Percentiles rank a stretch among this genome's conserved stretches.
Conservation (phyloP, 2,113 vertebrate species). For the Oncorhynchus tshawytscha region DNA sequence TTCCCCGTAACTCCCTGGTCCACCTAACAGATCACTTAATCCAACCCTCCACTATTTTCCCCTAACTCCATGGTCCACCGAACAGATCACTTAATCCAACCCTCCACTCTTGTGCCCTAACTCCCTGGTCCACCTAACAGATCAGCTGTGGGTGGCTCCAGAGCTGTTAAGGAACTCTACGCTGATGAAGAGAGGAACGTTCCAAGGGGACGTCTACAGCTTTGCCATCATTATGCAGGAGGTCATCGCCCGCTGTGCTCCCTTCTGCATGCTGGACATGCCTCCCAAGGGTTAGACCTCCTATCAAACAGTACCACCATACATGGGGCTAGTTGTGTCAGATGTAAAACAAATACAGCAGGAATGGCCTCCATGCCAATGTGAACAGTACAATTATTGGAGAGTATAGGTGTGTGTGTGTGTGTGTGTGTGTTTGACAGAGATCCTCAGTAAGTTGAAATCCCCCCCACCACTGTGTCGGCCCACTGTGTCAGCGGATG, state of each 20-base stretch:
- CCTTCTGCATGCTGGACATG: constrained; percentile 88
- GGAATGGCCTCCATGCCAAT: no score
- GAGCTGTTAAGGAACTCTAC: constrained; percentile 77
- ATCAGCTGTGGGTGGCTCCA: constrained; percentile 87
- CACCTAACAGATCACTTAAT: background rate
- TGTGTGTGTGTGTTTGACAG: constrained; percentile 60
- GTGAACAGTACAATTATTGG: no score
- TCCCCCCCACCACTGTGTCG: constrained; percentile 84
- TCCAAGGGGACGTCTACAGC: constrained; percentile 81
- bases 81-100: background rate
- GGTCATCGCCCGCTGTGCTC: constrained; percentile 80
- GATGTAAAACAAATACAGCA: no score
- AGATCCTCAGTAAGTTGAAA: constrained; percentile 82
- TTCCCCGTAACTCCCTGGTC: background rate
- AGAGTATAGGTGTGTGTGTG: background rate
- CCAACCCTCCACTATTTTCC: background rate
- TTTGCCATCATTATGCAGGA: constrained; percentile 88
- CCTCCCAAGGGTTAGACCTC: constrained; percentile 73
- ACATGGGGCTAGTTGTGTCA: background rate
- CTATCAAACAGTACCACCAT: background rate
- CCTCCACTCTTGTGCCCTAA: background rate
- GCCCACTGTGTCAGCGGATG: constrained; percentile 79
- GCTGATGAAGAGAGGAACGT: constrained; percentile 71
- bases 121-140: constrained; percentile 53
- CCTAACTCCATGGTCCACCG: background rate